These are phyloP conservation scores for Macrophya alboannulata DNA, from an alignment of 2,888 invertebrate species.

Conservation along the genomic window DNA sequence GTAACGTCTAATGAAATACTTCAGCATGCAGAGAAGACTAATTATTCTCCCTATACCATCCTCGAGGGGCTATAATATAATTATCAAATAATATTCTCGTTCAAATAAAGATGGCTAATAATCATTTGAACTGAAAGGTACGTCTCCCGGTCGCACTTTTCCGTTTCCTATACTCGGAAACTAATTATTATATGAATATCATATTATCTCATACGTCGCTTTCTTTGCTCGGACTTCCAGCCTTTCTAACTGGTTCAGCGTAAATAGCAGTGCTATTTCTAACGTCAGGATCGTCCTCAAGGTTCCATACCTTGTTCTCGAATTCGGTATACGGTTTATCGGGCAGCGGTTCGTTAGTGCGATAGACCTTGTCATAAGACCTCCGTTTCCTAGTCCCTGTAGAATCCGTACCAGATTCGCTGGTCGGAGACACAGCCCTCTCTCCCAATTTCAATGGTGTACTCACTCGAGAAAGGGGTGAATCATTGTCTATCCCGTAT, in stretches of 20 bases:
- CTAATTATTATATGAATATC: background rate
- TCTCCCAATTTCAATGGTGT: conserved; percentile 78
- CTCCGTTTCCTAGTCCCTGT: conserved; percentile 84
- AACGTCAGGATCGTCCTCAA: conserved; percentile 83
- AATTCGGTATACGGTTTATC: conserved; percentile 89
- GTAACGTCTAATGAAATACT: conserved; percentile 52
- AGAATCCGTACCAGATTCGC: conserved; percentile 82
- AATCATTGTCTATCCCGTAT: conserved; percentile 69
- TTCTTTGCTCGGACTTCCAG: conserved; percentile 74
- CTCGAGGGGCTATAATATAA: background rate
- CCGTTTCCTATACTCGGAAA: background rate
- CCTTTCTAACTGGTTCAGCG: conserved; percentile 67
- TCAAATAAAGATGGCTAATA: background rate
- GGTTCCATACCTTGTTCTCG: conserved; percentile 91
- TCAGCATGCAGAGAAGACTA: no score
- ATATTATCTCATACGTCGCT: conserved; percentile 71
- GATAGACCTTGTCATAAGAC: conserved; percentile 91
- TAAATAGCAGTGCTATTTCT: conserved; percentile 68
- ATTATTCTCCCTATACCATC: no score
- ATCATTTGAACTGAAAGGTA: background rate
- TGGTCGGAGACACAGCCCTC: conserved; percentile 82
- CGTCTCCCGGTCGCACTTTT: background rate
- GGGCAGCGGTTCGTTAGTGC: conserved; percentile 91
- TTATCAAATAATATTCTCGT: background rate
- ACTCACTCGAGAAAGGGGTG: conserved; percentile 62